Base-by-base conservation (phyloP, 2,888 invertebrate genomes). In the Anoplius nigerrimus region DNA sequence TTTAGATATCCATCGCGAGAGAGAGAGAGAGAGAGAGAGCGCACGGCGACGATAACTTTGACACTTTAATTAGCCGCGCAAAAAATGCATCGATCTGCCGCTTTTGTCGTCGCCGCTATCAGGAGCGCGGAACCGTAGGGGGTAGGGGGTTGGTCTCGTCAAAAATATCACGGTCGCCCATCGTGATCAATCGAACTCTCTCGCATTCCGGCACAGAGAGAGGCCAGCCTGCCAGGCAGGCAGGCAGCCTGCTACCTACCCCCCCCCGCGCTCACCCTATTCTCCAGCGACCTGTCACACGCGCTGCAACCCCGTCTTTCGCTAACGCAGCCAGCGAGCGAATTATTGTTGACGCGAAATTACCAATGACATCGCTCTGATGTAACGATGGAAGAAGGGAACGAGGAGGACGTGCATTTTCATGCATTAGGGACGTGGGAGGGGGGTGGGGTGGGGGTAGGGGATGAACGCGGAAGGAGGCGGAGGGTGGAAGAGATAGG, bases 301-400 rank as follows among this genome's bases (percentile, higher is more conserved):
- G 21, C 20, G 34, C 34, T 34, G 11, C 34, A 34, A 34, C 34
- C 34, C 34, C 52, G 20, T 52, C 48, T 52, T 52, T 52, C 52
- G 52, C 11, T 21, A 52, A 52, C 22, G 18, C 15, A 5, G 52
- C 34, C 11, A 52, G 21, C 21, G 15, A 22, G 52, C 24, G 20
- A 66, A 77, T 77, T 64, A 68, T 74, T 70, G 78, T 77, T 71
- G 74, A 77, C 74, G 64, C 65, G 46, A 65, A 61, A 72, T 69
- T 67, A 56, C 62, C 65, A 59, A 69, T 72, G 74, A 51, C 62
- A 56, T 62, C 62, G 61, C 18, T 52, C 15, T 13, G 52, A 48
- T 48, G 18, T 16, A 34, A 34, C 34, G 18, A 48, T 48, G 48
- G 48, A 48, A 48, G 48, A 48, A 48, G 48, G 48, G 48, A 48